Percentiles rank a stretch among this genome's conserved stretches.
Conservation (phyloP, 2,888 invertebrate species). For the Alsophila aescularia region DNA sequence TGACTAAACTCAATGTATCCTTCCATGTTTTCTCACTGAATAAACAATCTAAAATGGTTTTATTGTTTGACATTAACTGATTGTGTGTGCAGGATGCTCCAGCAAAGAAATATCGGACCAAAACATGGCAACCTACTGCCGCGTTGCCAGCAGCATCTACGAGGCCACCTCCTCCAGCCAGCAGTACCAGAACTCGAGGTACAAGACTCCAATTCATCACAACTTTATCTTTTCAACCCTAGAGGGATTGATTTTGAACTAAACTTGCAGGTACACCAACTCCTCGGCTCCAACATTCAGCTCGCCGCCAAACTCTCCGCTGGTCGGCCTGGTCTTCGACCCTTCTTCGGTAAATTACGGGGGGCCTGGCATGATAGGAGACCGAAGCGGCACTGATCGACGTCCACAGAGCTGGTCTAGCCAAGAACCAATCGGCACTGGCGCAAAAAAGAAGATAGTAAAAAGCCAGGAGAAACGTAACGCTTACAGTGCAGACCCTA, state of each 20-base stretch:
- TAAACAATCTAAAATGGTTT: not conserved
- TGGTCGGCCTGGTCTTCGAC: slow-evolving; percentile 75
- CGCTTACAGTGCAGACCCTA: slow-evolving; percentile 62
- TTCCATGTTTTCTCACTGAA: not conserved
- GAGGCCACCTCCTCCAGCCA: slow-evolving; percentile 68
- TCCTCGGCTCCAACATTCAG: slow-evolving; percentile 74
- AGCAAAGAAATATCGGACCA: slow-evolving; percentile 70
- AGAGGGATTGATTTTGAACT: slow-evolving; percentile 36
- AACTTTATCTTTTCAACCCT: slow-evolving; percentile 12
- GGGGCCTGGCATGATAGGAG: slow-evolving; percentile 64
- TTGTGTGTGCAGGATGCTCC: slow-evolving; percentile 57
- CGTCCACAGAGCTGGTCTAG: slow-evolving; percentile 70
- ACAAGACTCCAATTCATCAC: slow-evolving; percentile 34
- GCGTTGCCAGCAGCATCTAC: slow-evolving; percentile 69
- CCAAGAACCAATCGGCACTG: slow-evolving; percentile 80
- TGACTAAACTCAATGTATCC: slow-evolving; percentile 6
- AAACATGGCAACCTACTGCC: slow-evolving; percentile 71
- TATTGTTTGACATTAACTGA: not conserved
- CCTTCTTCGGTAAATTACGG: slow-evolving; percentile 72
- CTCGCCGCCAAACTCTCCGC: slow-evolving; percentile 77
- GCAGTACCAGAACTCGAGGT: slow-evolving; percentile 72
- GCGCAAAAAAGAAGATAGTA: slow-evolving; percentile 78
- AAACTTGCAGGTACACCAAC: slow-evolving; percentile 72
- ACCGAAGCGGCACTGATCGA: slow-evolving; percentile 64
- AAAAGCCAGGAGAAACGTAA: slow-evolving; percentile 76